Evolutionary conservation across 1,140 invertebrate genomes (phyloP).

Genomic region (Eciton burchellii): DNA sequence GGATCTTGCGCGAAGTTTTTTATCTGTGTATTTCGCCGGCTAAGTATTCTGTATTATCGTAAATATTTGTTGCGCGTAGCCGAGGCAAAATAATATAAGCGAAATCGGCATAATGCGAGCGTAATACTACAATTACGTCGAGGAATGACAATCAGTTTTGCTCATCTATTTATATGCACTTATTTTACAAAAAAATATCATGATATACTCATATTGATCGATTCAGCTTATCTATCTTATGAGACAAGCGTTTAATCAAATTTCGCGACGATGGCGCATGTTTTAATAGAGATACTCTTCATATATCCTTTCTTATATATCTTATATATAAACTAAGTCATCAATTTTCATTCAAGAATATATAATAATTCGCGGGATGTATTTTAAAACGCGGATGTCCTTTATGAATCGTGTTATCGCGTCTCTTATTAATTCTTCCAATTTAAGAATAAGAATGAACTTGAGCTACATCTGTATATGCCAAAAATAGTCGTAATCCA

Average conservation of each 20-base stretch:
- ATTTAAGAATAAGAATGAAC: conserved; percentile 12
- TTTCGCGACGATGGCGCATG: conserved; percentile 39
- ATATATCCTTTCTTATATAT: conserved; percentile 59
- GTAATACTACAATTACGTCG: conserved; percentile 54
- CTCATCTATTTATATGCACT: conserved; percentile 54
- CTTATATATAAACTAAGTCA: conserved; percentile 51
- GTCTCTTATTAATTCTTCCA: conserved; percentile 30
- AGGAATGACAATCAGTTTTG: conserved; percentile 61
- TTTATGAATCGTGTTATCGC: conserved; percentile 25
- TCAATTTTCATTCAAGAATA: conserved; percentile 46
- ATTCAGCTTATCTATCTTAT: conserved; percentile 50
- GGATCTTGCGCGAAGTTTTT: conserved; percentile 17
- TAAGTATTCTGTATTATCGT: conserved; percentile 26
- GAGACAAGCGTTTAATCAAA: conserved; percentile 44
- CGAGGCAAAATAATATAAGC: conserved; percentile 39
- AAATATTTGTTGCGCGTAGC: conserved; percentile 45
- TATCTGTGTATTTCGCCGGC: background rate
- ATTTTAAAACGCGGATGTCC: conserved; percentile 26
- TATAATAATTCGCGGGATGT: conserved; percentile 39
- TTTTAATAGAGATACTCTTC: conserved; percentile 56
- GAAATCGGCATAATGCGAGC: conserved; percentile 48
- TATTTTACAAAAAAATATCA: conserved; percentile 57
- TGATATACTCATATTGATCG: conserved; percentile 50
- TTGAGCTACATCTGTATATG: conserved; percentile 12
- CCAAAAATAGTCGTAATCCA: conserved; percentile 28